These are phyloP conservation scores for Chymomyza caudatula DNA, from an alignment of 2,888 invertebrate species.

Conservation along the genomic window DNA sequence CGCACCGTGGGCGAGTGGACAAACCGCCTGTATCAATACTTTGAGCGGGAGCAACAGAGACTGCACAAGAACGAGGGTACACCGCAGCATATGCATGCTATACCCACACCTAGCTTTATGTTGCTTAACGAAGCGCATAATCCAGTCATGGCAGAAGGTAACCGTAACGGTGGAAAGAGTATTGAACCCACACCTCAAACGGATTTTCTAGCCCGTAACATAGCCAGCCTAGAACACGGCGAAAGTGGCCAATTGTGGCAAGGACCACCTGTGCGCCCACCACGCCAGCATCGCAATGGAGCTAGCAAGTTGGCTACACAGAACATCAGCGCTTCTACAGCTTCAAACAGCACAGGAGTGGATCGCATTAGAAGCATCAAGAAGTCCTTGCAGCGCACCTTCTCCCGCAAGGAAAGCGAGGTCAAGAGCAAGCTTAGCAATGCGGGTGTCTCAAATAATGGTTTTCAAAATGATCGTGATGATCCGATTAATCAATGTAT, in stretches of 20 bases:
- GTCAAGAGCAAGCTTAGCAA: conserved; percentile 34
- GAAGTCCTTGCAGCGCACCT: conserved; percentile 79
- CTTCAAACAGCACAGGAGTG: conserved; percentile 34
- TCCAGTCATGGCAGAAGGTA: conserved; percentile 22
- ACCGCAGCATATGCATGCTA: conserved; percentile 75
- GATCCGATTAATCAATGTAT: conserved; percentile 81
- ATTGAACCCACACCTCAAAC: conserved; percentile 71
- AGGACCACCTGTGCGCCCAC: conserved; percentile 65
- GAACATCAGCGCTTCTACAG: conserved; percentile 24
- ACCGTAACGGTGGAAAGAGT: conserved; percentile 8
- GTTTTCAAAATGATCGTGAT: conserved; percentile 58
- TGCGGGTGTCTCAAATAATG: conserved; percentile 62
- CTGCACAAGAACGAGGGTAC: conserved; percentile 83
- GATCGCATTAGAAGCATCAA: conserved; percentile 77
- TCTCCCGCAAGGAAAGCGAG: conserved; percentile 79
- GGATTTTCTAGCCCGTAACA: conserved; percentile 74
- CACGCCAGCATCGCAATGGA: conserved; percentile 54
- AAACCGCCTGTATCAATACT: conserved; percentile 89
- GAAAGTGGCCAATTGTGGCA: conserved; percentile 5
- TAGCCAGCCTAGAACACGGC: conserved; percentile 62
- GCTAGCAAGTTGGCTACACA: conserved; percentile 56
- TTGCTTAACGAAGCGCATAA: conserved; percentile 55
- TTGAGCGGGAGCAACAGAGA: conserved; percentile 88
- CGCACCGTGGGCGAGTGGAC: conserved; percentile 97
- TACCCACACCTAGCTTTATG: conserved; percentile 65